Conservation (phyloP, 2,888 invertebrate species). For the Agrotis segetum region DNA sequence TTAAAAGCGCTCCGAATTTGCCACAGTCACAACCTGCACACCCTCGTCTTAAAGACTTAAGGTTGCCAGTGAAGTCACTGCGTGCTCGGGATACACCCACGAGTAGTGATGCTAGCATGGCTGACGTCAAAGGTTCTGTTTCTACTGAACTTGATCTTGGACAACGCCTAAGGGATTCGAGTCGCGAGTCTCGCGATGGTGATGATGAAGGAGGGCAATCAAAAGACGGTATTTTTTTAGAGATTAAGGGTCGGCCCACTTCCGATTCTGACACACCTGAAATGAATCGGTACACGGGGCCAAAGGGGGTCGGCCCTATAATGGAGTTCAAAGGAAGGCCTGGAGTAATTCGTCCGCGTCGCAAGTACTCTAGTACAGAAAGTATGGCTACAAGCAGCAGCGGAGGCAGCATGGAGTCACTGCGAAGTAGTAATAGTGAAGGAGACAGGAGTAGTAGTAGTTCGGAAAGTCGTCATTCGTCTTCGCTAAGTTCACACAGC, state of each 20-base stretch:
- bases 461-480: slow-evolving; percentile 96
- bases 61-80: slow-evolving; percentile 93
- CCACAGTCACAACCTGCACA: slow-evolving; percentile 93
- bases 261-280: slow-evolving; percentile 90
- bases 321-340: slow-evolving; percentile 92
- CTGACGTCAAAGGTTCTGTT: slow-evolving; percentile 91
- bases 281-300: slow-evolving; percentile 90
- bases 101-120: slow-evolving; percentile 92
- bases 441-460: slow-evolving; percentile 96
- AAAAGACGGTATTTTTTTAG: slow-evolving; percentile 93
- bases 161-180: slow-evolving; percentile 88
- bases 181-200: slow-evolving; percentile 91
- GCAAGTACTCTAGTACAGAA: slow-evolving; percentile 95
- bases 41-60: slow-evolving; percentile 93
- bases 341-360: slow-evolving; percentile 87
- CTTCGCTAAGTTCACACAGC: slow-evolving; percentile 96
- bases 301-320: slow-evolving; percentile 91
- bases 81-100: slow-evolving; percentile 92
- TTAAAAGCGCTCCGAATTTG: slow-evolving; percentile 95
- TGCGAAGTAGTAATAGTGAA: slow-evolving; percentile 96
- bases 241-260: slow-evolving; percentile 93
- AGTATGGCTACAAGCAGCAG: slow-evolving; percentile 97
- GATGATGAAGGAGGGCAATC: slow-evolving; percentile 94
- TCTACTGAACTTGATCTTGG: slow-evolving; percentile 88
- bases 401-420: slow-evolving; percentile 96